Evolutionary conservation across 2,888 invertebrate species (phyloP).

Genomic region (Lysandra coridon): DNA sequence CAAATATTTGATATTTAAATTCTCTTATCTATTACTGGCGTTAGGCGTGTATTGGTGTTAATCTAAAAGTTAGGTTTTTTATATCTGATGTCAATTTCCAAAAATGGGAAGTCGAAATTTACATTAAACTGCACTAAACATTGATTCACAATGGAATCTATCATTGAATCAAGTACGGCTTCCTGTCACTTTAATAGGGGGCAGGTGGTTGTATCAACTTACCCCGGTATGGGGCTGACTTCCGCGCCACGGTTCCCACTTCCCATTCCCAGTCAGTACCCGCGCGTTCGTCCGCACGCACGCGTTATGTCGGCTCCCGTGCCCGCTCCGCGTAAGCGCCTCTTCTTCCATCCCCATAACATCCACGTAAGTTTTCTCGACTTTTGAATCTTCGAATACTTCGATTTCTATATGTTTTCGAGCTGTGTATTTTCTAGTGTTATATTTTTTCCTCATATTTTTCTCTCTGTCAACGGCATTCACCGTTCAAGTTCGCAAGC

Average conservation of each 20-base stretch:
- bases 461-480: slow-evolving; percentile 33
- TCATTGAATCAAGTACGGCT: slow-evolving; percentile 38
- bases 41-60: no score
- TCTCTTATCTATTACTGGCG: not conserved
- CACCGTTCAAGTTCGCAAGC: slow-evolving; percentile 40
- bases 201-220: slow-evolving; percentile 54
- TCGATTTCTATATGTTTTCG: not conserved
- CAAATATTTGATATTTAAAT: not conserved
- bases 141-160: slow-evolving; percentile 32
- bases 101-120: not conserved
- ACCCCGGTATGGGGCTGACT: slow-evolving; percentile 47
- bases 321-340: slow-evolving; percentile 66
- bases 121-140: not conserved
- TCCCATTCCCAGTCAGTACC: slow-evolving; percentile 14
- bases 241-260: slow-evolving; percentile 37
- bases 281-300: slow-evolving; percentile 52
- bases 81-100: not conserved
- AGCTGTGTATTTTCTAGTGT: not conserved
- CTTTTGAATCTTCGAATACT: not conserved
- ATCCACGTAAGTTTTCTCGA: slow-evolving; percentile 64
- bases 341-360: slow-evolving; percentile 70
- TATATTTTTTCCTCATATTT: slow-evolving; percentile 16
- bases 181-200: slow-evolving; percentile 42
- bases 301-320: slow-evolving; percentile 56
- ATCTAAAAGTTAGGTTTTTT: no score